Percentiles rank a stretch among this genome's conserved stretches.
Conservation (phyloP, 2,888 invertebrate genomes). For the Rotaria sp. region DNA sequence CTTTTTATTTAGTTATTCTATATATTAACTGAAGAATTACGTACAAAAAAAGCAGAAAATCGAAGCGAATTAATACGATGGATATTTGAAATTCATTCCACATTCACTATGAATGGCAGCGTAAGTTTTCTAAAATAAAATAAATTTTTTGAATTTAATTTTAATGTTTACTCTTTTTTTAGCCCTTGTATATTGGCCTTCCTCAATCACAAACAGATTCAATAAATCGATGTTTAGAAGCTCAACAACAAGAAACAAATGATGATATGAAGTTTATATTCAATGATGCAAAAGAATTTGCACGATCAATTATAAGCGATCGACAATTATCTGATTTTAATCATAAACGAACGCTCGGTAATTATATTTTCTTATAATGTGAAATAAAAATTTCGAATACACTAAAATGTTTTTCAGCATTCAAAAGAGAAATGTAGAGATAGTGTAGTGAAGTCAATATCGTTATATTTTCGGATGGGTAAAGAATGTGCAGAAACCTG, state of each 20-base stretch:
- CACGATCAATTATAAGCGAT: background rate
- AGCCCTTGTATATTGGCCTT: constrained; percentile 29
- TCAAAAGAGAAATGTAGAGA: too few species aligned
- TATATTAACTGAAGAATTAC: background rate
- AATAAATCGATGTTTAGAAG: constrained; percentile 1
- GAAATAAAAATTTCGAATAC: too few species aligned
- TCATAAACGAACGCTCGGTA: constrained; percentile 25
- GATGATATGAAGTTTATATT: background rate
- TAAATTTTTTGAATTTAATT: too few species aligned
- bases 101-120: constrained; percentile 30
- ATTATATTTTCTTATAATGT: background rate
- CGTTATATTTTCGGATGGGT: too few species aligned
- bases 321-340: constrained; percentile 16
- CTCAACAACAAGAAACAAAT: background rate
- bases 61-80: constrained; percentile 18
- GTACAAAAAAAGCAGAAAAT: background rate
- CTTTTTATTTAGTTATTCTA: background rate
- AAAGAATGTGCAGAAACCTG: too few species aligned
- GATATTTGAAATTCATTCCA: constrained; percentile 32
- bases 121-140: background rate
- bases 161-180: background rate
- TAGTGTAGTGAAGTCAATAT: too few species aligned
- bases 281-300: constrained; percentile 27
- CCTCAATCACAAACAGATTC: constrained; percentile 24
- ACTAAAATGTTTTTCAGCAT: too few species aligned